phyloP scores from a whole-genome alignment of 2,113 vertebrate species.

The Carlito syrichta region DNA sequence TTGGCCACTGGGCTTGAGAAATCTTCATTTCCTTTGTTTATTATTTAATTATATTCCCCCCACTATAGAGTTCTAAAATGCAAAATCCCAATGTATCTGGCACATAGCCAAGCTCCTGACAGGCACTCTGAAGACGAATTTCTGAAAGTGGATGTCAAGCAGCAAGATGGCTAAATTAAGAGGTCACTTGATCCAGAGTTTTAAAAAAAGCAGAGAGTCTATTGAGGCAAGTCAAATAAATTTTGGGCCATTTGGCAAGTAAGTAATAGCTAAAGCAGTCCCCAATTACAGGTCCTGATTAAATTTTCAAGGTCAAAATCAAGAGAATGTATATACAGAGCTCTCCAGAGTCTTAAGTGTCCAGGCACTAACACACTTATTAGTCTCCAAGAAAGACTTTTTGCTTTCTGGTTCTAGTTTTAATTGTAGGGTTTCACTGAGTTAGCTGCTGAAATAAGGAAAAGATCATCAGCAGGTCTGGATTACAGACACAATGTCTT shows the following conservation, averaged over 20 bases:
- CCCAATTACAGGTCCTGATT: neutral
- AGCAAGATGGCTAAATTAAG: conserved; percentile 42
- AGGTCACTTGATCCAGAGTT: conserved; percentile 35
- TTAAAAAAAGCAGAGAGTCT: conserved; percentile 16
- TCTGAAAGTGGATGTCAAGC: conserved; percentile 40
- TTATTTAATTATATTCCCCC: conserved; percentile 36
- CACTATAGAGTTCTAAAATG: conserved; percentile 15
- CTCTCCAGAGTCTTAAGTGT: neutral
- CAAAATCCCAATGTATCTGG: neutral
- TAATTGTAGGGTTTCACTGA: neutral
- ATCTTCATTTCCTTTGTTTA: neutral
- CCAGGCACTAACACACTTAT: neutral
- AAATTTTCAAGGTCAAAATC: conserved; percentile 49
- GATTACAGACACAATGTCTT: neutral
- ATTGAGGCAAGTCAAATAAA: conserved; percentile 39
- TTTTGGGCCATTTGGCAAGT: conserved; percentile 29
- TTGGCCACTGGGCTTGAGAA: neutral
- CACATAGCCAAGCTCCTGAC: neutral
- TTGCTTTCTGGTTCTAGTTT: neutral
- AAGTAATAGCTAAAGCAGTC: conserved; percentile 23
- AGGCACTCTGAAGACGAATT: conserved; percentile 43
- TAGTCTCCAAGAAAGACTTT: neutral
- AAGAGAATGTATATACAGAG: neutral
- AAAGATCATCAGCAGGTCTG: neutral
- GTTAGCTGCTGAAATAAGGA: neutral